Conservation (phyloP, 1,140 invertebrate genomes). For the Hypsibius dujardini region DNA sequence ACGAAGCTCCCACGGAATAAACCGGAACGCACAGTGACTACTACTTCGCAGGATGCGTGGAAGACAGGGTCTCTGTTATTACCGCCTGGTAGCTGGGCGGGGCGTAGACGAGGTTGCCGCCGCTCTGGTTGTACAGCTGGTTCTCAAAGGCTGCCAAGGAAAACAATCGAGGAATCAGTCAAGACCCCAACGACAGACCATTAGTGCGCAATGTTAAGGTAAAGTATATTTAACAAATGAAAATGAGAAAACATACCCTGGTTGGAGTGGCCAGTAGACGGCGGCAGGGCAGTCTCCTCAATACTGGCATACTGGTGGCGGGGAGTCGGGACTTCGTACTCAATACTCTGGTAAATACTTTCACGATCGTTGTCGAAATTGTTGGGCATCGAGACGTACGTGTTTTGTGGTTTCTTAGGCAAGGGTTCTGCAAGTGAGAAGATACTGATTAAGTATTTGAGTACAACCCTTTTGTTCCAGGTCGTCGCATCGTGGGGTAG, state of each 20-base stretch:
- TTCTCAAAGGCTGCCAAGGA: slow-evolving; percentile 10
- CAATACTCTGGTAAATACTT: slow-evolving; percentile 13
- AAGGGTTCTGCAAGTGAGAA: neutral
- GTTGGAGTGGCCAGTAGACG: neutral
- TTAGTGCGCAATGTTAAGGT: neutral
- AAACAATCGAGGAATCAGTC: neutral
- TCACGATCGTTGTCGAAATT: neutral
- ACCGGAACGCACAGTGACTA: too few species aligned
- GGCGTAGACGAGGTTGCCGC: neutral
- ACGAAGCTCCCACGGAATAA: too few species aligned
- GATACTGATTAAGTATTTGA: neutral
- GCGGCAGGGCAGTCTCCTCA: neutral
- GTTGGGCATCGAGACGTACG: slow-evolving; percentile 10
- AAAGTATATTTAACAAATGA: neutral
- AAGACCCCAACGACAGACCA: neutral
- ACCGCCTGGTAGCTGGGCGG: slow-evolving; percentile 13
- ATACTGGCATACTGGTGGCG: slow-evolving; percentile 15
- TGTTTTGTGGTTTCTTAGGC: neutral
- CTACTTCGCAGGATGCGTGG: neutral
- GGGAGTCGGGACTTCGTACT: neutral
- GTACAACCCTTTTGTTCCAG: too few species aligned
- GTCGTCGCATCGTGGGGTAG: too few species aligned
- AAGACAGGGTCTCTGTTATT: slow-evolving; percentile 1
- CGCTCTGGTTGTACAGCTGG: slow-evolving; percentile 13
- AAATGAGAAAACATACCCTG: neutral